These are phyloP conservation scores for Donacobius atricapilla DNA, from an alignment of 2,113 vertebrate genomes.

Conservation along the genomic window DNA sequence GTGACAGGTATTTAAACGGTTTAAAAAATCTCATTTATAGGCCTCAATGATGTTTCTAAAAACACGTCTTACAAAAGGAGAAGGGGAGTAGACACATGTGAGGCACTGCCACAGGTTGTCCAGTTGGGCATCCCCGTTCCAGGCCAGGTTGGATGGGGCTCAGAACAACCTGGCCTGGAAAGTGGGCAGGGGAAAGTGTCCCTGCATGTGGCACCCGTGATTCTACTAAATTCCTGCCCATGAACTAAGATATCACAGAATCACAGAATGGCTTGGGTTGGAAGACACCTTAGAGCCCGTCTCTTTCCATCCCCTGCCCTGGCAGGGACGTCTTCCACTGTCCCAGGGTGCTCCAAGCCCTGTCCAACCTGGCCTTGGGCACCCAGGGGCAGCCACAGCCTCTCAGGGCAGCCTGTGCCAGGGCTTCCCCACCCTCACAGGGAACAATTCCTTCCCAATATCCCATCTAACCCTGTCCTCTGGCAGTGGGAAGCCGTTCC, in stretches of 20 bases:
- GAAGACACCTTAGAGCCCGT: no score
- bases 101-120: background rate
- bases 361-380: rapidly evolving
- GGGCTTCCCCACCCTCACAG: background rate
- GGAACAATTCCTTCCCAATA: background rate
- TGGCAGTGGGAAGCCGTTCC: background rate
- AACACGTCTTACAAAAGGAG: background rate
- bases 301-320: rapidly evolving
- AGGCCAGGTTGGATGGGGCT: background rate
- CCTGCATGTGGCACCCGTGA: background rate
- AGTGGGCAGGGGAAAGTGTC: background rate
- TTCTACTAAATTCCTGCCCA: background rate
- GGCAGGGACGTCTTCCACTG: background rate
- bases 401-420: background rate
- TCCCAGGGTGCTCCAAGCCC: background rate
- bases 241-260: background rate
- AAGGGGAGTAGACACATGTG: background rate
- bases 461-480: background rate
- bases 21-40: background rate
- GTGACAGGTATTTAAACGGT: background rate
- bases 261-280: background rate
- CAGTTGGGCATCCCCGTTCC: background rate
- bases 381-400: background rate
- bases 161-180: background rate
- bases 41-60: background rate